These are phyloP conservation scores for Pseudochirops corinnae DNA, from an alignment of 2,797 vertebrate species.

Conservation along the genomic window DNA sequence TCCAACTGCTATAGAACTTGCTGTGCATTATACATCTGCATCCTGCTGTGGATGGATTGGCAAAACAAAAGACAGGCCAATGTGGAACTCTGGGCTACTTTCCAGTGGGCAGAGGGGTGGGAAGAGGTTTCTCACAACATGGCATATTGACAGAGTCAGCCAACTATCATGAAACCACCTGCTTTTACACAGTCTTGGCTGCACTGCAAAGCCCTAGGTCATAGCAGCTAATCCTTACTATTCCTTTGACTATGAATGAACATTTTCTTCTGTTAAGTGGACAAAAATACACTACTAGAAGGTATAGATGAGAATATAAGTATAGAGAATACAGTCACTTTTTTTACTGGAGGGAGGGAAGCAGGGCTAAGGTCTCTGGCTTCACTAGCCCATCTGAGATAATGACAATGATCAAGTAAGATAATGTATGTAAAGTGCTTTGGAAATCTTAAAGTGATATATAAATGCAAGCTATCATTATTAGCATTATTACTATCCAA, in stretches of 20 bases:
- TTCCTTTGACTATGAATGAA: not conserved
- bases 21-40: not conserved
- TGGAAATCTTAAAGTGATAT: not conserved
- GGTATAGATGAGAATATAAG: not conserved
- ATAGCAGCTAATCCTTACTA: not conserved
- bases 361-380: not conserved
- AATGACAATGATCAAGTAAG: not conserved
- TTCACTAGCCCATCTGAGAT: not conserved
- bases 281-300: not conserved
- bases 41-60: not conserved
- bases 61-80: not conserved
- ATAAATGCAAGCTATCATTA: not conserved
- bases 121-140: not conserved
- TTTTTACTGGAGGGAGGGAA: not conserved
- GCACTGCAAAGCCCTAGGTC: not conserved
- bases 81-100: not conserved
- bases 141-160: not conserved
- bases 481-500: not conserved
- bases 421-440: not conserved
- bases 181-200: not conserved
- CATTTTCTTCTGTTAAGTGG: not conserved
- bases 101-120: not conserved
- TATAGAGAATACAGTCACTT: not conserved
- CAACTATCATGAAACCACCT: not conserved
- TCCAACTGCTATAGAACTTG: not conserved